These are phyloP conservation scores for Pteronura brasiliensis DNA, from an alignment of 2,113 vertebrate genomes.

Conservation along the genomic window DNA sequence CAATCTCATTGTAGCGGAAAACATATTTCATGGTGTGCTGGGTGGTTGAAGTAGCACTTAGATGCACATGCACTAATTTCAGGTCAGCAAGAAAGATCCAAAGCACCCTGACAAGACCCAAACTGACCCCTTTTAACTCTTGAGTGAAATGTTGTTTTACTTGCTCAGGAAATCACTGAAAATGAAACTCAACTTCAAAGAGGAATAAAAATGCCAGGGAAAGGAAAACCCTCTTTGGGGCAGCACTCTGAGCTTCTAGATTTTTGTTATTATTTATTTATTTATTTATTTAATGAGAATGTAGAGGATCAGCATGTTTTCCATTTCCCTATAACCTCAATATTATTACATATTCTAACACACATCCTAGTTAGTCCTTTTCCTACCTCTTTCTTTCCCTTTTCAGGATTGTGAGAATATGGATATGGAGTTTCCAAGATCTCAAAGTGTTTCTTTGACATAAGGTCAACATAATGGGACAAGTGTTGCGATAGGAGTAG, in stretches of 20 bases:
- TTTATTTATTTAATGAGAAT: background rate
- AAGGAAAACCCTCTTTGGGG: constrained; percentile 46
- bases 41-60: constrained; percentile 78
- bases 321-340: background rate
- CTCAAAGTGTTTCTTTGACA: background rate
- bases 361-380: background rate
- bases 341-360: background rate
- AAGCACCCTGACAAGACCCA: constrained; percentile 79
- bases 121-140: constrained; percentile 82
- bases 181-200: constrained; percentile 66
- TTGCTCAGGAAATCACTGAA: constrained; percentile 75
- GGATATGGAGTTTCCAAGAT: constrained; percentile 39
- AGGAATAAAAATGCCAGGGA: constrained; percentile 59
- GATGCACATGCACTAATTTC: constrained; percentile 80
- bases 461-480: background rate
- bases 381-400: background rate
- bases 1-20: constrained; percentile 83
- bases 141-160: constrained; percentile 83
- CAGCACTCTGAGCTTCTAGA: background rate
- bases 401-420: background rate
- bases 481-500: background rate
- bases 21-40: constrained; percentile 83
- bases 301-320: background rate
- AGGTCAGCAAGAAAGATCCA: constrained; percentile 85
- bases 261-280: background rate